Evolutionary conservation across 2,888 invertebrate genomes (phyloP).

Genomic region (Merodon equestris): DNA sequence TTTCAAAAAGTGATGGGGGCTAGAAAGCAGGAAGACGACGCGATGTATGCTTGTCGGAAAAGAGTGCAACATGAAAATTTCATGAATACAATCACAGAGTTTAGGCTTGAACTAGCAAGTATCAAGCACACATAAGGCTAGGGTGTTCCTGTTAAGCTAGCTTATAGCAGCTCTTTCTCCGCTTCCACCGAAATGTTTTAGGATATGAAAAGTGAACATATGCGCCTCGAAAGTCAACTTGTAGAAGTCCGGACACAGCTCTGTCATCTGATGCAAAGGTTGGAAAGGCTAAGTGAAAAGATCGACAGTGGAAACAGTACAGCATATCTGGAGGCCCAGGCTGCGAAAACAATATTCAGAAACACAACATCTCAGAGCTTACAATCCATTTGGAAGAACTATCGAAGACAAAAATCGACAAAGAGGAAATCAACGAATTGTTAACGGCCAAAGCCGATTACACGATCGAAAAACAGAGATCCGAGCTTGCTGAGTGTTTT

Average conservation of each 20-base stretch:
- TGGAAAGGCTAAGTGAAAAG: not conserved
- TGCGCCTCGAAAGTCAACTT: slow-evolving; percentile 11
- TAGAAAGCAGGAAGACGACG: not conserved
- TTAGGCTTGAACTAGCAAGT: slow-evolving; percentile 13
- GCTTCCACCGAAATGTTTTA: not conserved
- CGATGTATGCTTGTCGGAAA: slow-evolving; percentile 39
- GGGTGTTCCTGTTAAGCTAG: not conserved
- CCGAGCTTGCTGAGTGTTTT: slow-evolving; percentile 72
- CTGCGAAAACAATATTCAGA: slow-evolving; percentile 10
- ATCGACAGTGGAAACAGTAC: not conserved
- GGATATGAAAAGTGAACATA: not conserved
- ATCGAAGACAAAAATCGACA: slow-evolving; percentile 84
- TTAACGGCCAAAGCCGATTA: slow-evolving; percentile 88
- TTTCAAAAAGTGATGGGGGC: slow-evolving; percentile 1
- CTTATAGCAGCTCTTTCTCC: not conserved
- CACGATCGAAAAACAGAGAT: slow-evolving; percentile 77
- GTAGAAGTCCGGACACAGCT: slow-evolving; percentile 19
- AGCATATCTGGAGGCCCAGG: not conserved
- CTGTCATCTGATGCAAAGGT: slow-evolving; percentile 17
- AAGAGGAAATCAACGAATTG: slow-evolving; percentile 85
- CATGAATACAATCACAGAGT: not conserved
- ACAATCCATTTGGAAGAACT: slow-evolving; percentile 74
- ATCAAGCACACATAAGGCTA: not conserved
- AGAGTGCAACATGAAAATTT: slow-evolving; percentile 26
- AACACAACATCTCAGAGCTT: slow-evolving; percentile 8